Conservation (phyloP, 1,140 invertebrate species). For the Aphelinus certus region DNA sequence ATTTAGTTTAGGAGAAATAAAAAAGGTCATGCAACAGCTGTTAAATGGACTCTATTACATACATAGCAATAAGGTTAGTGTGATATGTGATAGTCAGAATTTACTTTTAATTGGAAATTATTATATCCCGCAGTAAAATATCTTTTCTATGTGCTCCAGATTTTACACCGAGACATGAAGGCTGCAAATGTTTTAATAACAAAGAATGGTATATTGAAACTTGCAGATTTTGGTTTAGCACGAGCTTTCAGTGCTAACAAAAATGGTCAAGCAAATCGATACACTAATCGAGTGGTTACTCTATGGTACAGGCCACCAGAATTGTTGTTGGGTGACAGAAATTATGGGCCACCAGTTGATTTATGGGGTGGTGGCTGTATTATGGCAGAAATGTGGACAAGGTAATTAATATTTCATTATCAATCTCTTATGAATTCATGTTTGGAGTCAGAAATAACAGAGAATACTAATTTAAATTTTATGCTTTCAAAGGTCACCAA, state of each 20-base stretch:
- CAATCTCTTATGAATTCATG: no score
- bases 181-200: slow-evolving; percentile 98
- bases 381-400: slow-evolving; percentile 99
- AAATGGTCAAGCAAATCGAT: slow-evolving; percentile 86
- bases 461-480: background rate
- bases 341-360: slow-evolving; percentile 97
- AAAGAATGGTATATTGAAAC: slow-evolving; percentile 90
- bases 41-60: slow-evolving; percentile 97
- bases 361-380: slow-evolving; percentile 99
- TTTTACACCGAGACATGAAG: slow-evolving; percentile 97
- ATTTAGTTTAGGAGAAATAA: slow-evolving; percentile 96
- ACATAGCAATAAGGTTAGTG: slow-evolving; percentile 86
- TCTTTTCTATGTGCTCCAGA: slow-evolving; percentile 65
- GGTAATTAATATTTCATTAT: slow-evolving; percentile 64
- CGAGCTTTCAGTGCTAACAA: slow-evolving; percentile 90
- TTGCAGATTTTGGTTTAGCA: slow-evolving; percentile 92
- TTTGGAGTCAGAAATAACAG: no score
- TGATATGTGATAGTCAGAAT: slow-evolving; percentile 50
- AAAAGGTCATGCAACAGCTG: slow-evolving; percentile 97
- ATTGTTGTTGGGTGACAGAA: slow-evolving; percentile 78
- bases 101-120: no score
- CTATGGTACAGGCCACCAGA: slow-evolving; percentile 90
- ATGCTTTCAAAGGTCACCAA: slow-evolving; percentile 68
- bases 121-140: background rate
- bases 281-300: slow-evolving; percentile 98